Evolutionary conservation across 2,797 vertebrate genomes (phyloP).

Genomic region (Pseudochaenichthys georgianus): DNA sequence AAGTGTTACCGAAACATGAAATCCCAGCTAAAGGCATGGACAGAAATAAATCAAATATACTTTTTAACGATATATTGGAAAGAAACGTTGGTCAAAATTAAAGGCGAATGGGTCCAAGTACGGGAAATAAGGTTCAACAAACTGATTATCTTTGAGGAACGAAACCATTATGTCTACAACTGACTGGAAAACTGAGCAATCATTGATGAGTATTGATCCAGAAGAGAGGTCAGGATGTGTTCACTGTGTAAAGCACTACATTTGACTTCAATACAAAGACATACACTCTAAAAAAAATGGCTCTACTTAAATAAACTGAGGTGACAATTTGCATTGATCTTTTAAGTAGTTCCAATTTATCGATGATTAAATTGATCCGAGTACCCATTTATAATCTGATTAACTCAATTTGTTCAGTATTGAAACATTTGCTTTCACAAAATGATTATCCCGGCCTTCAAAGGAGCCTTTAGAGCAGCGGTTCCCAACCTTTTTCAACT

Average conservation of each 20-base stretch:
- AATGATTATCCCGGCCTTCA: too few relatives aligned
- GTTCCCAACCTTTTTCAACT: too few relatives aligned
- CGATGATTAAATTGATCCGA: too few relatives aligned
- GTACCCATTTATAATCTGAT: too few relatives aligned
- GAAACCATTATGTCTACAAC: constrained; percentile 6
- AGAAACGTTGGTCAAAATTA: background rate
- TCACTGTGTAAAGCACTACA: background rate
- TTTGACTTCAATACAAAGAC: constrained; percentile 4
- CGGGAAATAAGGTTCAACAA: background rate
- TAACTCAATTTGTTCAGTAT: too few relatives aligned
- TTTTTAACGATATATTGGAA: background rate
- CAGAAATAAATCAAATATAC: background rate
- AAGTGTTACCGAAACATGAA: background rate
- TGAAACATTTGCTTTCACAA: too few relatives aligned
- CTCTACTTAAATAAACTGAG: too few relatives aligned
- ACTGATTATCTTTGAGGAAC: background rate
- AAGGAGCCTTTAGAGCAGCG: too few relatives aligned
- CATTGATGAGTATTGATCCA: constrained; percentile 36
- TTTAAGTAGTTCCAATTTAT: too few relatives aligned
- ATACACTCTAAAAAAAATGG: background rate
- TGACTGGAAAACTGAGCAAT: constrained; percentile 29
- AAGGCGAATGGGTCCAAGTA: too few relatives aligned
- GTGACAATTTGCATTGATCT: too few relatives aligned
- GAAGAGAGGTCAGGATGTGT: background rate
- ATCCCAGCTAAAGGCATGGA: background rate